Evolutionary conservation across 2,797 vertebrate genomes (phyloP), one percentile per base, ranked within the genome.

Genomic region (Danio tinwini): DNA sequence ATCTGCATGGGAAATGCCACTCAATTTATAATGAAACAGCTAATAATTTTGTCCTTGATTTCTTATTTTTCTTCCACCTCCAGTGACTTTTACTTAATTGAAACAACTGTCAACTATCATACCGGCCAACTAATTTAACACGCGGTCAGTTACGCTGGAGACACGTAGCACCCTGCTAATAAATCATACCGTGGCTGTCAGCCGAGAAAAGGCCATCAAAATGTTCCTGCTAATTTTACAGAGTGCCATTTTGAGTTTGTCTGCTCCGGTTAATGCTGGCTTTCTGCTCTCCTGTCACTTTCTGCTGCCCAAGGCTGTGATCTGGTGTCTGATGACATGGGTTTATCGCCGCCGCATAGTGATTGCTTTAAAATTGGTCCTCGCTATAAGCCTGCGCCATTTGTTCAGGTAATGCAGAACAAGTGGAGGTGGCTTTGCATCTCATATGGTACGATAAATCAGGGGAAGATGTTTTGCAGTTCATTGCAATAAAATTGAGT

Each of bases 171-270:
- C 14, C 62, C 14, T 44, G 59, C 74, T 81, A 80, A 83, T 83
- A 83, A 80, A 83, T 83, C 82, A 83, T 71, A 64, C 67, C 19
- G 59, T 0, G 8, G 16, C 73, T 64, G 78, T 76, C 77, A 76
- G 14, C 16, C 1, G 37, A 64, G 77, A 58, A 80, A 83, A 76
- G 67, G 67, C 61, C 52, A 80, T 80, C 39, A 55, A 77, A 61
- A 78, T 77, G 62, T 74, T 74, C 72, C 50, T n/a, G 56, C 52
- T 82, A 42, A 64, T 82, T 77, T 71, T 58, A 71, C 58, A 72
- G 39, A 81, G 47, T 40, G 47, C 50, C 42, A 14, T 63, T 70
- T 70, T 6, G 59, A 62, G 13, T 29, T 42, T 5, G 14, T 16
- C 74, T 56, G 74, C 42, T 59, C 63, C 1, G 12, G 21, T 44